phyloP scores from a whole-genome alignment of 2,888 invertebrate species.

The Saturnia japonica region DNA sequence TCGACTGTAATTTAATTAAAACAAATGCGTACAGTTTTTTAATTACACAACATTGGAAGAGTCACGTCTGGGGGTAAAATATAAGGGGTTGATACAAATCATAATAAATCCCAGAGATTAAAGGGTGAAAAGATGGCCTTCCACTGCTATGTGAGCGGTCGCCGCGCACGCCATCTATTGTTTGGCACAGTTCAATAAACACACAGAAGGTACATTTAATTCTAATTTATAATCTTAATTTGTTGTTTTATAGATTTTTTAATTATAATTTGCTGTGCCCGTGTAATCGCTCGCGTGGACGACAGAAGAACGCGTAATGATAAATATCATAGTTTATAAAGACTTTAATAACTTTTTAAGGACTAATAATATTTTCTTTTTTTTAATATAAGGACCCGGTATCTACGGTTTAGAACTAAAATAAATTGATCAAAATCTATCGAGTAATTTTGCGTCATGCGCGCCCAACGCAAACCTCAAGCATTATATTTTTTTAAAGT shows the following conservation, averaged over 20 bases:
- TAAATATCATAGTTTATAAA: no score
- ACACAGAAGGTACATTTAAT: not conserved
- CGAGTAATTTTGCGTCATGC: no score
- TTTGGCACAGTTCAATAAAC: not conserved
- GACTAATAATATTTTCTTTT: no score
- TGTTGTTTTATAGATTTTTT: not conserved
- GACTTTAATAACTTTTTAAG: no score
- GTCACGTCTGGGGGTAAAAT: conserved; percentile 1
- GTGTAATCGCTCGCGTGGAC: no score
- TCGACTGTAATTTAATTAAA: conserved; percentile 6
- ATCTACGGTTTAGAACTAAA: no score
- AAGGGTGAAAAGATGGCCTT: conserved; percentile 33
- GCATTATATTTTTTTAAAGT: no score
- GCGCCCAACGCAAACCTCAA: no score
- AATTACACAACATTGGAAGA: not conserved
- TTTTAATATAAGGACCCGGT: no score
- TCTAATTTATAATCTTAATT: not conserved
- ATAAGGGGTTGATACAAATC: conserved; percentile 37
- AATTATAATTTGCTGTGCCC: no score
- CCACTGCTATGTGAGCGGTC: not conserved
- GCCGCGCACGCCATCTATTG: not conserved
- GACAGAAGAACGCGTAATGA: no score
- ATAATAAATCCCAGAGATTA: conserved; percentile 49
- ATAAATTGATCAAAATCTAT: no score
- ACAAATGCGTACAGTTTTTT: conserved; percentile 3